These are phyloP conservation scores for Oryzias celebensis DNA, from an alignment of 2,113 vertebrate species.

Conservation along the genomic window DNA sequence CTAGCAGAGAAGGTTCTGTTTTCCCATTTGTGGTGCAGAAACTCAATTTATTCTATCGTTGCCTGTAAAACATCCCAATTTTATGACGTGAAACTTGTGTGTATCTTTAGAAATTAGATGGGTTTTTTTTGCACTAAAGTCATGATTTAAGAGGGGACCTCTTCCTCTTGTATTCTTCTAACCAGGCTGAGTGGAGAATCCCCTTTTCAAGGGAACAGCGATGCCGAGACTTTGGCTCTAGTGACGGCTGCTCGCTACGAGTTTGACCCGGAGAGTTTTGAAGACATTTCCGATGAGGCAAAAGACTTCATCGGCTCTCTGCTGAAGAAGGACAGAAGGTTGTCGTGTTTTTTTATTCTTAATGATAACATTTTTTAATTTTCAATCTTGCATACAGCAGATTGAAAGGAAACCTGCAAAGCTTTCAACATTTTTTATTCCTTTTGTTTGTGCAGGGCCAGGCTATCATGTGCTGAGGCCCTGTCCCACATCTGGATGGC, in stretches of 20 bases:
- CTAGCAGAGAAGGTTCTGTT: too few relatives aligned
- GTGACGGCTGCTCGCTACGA: slow-evolving; percentile 79
- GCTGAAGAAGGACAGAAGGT: slow-evolving; percentile 81
- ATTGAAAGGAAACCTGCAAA: not conserved
- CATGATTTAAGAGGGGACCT: too few relatives aligned
- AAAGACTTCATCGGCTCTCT: slow-evolving; percentile 84
- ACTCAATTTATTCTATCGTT: not conserved
- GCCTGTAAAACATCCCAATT: too few relatives aligned
- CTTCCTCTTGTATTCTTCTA: not conserved
- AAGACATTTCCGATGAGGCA: slow-evolving; percentile 81
- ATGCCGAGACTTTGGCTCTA: slow-evolving; percentile 79
- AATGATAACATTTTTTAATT: not conserved
- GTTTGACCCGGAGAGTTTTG: slow-evolving; percentile 83
- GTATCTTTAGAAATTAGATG: too few relatives aligned
- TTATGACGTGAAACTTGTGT: too few relatives aligned
- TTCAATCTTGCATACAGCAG: not conserved
- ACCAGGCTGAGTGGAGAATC: slow-evolving; percentile 85
- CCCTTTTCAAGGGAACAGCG: slow-evolving; percentile 83
- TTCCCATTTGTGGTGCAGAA: too few relatives aligned
- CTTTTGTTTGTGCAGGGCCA: slow-evolving; percentile 52
- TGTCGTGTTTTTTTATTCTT: not conserved
- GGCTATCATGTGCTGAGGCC: slow-evolving; percentile 76
- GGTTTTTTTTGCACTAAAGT: too few relatives aligned
- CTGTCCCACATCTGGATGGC: slow-evolving; percentile 84
- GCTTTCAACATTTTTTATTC: not conserved